phyloP scores from a whole-genome alignment of 2,888 invertebrate genomes.

The Trichogramma dendrolimi region DNA sequence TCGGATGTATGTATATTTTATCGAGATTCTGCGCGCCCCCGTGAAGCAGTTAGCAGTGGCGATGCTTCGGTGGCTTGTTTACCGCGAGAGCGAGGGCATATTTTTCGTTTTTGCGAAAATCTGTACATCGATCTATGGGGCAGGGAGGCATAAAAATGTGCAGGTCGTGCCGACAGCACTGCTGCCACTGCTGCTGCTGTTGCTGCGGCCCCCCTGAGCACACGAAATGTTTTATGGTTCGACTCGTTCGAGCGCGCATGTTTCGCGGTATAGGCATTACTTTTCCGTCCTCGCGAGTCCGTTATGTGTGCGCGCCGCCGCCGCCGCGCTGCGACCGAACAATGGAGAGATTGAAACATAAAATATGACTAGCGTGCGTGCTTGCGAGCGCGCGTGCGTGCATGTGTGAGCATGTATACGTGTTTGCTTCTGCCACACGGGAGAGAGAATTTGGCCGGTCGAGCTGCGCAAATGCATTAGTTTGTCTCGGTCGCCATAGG shows the following conservation, averaged over 20 bases:
- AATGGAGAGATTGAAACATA: conserved; percentile 53
- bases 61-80: conserved; percentile 30
- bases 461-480: no score
- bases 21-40: no score
- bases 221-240: conserved; percentile 47
- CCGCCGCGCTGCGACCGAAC: conserved; percentile 33
- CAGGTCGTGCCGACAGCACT: conserved; percentile 46
- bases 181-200: conserved; percentile 33
- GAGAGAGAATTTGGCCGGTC: neutral
- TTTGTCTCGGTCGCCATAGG: no score
- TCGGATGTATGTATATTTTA: conserved; percentile 1
- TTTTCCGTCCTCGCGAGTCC: conserved; percentile 50
- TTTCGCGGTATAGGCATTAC: conserved; percentile 50
- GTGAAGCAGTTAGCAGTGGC: no score
- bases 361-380: conserved; percentile 47
- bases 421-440: conserved; percentile 22
- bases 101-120: conserved; percentile 45
- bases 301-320: conserved; percentile 42
- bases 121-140: conserved; percentile 45
- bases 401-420: conserved; percentile 18
- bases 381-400: conserved; percentile 26
- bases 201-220: conserved; percentile 7
- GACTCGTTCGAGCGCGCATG: conserved; percentile 45
- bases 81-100: conserved; percentile 36
- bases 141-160: conserved; percentile 46